Percentiles rank a stretch among this genome's conserved stretches.
Conservation (phyloP, 2,888 invertebrate species). For the Microctonus aethiopoides region DNA sequence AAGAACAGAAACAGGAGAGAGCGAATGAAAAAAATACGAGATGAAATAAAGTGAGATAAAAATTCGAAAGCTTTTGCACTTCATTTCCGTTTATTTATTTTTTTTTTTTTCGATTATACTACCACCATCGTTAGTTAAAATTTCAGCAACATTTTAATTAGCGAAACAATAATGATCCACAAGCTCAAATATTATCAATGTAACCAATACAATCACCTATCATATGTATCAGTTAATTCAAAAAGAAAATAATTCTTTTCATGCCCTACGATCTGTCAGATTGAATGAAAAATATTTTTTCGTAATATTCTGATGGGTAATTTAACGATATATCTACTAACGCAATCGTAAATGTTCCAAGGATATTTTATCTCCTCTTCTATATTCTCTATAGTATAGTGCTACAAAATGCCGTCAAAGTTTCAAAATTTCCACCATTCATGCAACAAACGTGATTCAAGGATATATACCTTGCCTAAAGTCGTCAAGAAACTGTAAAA, state of each 20-base stretch:
- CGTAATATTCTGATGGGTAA: too few relatives aligned
- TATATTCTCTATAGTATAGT: too few relatives aligned
- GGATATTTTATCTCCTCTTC: too few relatives aligned
- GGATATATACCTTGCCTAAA: conserved; percentile 41
- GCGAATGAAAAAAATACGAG: conserved; percentile 18
- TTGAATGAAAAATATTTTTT: too few relatives aligned
- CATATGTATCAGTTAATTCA: background rate
- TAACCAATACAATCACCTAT: conserved; percentile 47
- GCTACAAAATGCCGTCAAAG: conserved; percentile 41
- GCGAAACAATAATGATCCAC: conserved; percentile 59
- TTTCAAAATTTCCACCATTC: conserved; percentile 39
- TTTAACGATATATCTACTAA: too few relatives aligned
- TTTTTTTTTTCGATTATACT: background rate
- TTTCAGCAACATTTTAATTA: conserved; percentile 65
- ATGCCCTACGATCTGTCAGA: too few relatives aligned
- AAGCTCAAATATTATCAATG: conserved; percentile 45
- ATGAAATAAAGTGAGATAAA: conserved; percentile 7
- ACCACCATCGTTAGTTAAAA: conserved; percentile 45
- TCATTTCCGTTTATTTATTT: conserved; percentile 2
- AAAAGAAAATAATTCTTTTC: too few relatives aligned
- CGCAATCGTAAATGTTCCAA: too few relatives aligned
- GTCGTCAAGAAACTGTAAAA: conserved; percentile 38
- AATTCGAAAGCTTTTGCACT: conserved; percentile 7
- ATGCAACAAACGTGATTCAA: conserved; percentile 52
- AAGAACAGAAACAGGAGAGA: conserved; percentile 12